A percentile compares a stretch with the other conserved stretches of the same genome.
Evolutionary conservation across 1,140 invertebrate genomes (phyloP).

Genomic region (Calephelis nemesis): DNA sequence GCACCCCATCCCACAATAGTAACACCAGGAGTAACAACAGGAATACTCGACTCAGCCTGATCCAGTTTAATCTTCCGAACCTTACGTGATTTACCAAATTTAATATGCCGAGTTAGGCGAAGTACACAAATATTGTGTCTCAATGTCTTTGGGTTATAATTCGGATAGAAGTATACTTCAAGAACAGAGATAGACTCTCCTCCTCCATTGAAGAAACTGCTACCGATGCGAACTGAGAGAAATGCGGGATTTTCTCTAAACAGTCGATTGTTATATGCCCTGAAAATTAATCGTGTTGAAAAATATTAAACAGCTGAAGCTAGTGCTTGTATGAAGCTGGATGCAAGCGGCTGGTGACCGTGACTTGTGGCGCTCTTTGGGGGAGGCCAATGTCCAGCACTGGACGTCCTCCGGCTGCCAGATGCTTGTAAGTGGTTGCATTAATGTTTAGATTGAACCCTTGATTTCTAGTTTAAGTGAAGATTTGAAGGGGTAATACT

Average conservation of each 20-base stretch:
- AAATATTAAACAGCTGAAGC: too few species aligned
- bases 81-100: slow-evolving; percentile 34
- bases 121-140: slow-evolving; percentile 51
- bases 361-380: too few species aligned
- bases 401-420: too few species aligned
- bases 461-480: too few species aligned
- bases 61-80: slow-evolving; percentile 62
- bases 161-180: slow-evolving; percentile 58
- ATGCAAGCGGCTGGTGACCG: too few species aligned
- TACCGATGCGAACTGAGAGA: slow-evolving; percentile 55
- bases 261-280: slow-evolving; percentile 63
- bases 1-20: slow-evolving; percentile 67
- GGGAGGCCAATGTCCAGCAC: too few species aligned
- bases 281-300: slow-evolving; percentile 27
- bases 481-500: too few species aligned
- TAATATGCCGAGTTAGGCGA: slow-evolving; percentile 38
- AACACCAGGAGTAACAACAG: slow-evolving; percentile 43
- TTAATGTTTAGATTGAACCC: too few species aligned
- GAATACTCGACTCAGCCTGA: slow-evolving; percentile 33
- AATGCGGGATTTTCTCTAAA: slow-evolving; percentile 64
- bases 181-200: slow-evolving; percentile 52
- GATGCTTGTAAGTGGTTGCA: too few species aligned
- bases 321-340: too few species aligned
- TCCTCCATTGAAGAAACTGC: slow-evolving; percentile 44
- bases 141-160: slow-evolving; percentile 51